Percentiles rank a stretch among this genome's conserved stretches.
phyloP scores from a whole-genome alignment of 2,113 vertebrate species.

The Agapornis roseicollis region DNA sequence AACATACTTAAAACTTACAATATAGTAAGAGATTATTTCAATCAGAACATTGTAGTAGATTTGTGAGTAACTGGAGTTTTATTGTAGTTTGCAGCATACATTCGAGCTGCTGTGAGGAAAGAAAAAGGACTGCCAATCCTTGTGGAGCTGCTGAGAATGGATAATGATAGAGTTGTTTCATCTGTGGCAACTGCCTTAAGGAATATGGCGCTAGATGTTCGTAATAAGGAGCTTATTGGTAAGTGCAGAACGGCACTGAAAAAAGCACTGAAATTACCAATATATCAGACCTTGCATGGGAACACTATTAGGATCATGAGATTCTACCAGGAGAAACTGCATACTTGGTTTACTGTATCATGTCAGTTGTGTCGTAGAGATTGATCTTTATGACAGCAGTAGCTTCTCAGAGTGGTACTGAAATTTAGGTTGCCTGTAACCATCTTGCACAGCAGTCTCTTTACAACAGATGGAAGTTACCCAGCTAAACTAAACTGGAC shows the following conservation, averaged over 20 bases:
- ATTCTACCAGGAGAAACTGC: not conserved
- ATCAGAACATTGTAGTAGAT: not conserved
- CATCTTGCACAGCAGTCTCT: not conserved
- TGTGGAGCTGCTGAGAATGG: conserved; percentile 96
- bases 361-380: not conserved
- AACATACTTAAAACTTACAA: rapidly evolving
- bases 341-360: rapidly evolving
- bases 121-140: conserved; percentile 98
- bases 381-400: not conserved
- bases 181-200: conserved; percentile 94
- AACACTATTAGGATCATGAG: not conserved
- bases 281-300: rapidly evolving
- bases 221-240: conserved; percentile 99
- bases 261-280: rapidly evolving
- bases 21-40: not conserved
- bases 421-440: not conserved
- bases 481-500: not conserved
- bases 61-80: not conserved
- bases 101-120: conserved; percentile 94
- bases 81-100: conserved; percentile 91
- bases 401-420: not conserved
- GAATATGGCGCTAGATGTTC: conserved; percentile 96
- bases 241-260: not conserved
- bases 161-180: conserved; percentile 95
- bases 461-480: not conserved